These are phyloP conservation scores for Drosophila gunungcola DNA, from an alignment of 1,140 invertebrate genomes.

Conservation along the genomic window DNA sequence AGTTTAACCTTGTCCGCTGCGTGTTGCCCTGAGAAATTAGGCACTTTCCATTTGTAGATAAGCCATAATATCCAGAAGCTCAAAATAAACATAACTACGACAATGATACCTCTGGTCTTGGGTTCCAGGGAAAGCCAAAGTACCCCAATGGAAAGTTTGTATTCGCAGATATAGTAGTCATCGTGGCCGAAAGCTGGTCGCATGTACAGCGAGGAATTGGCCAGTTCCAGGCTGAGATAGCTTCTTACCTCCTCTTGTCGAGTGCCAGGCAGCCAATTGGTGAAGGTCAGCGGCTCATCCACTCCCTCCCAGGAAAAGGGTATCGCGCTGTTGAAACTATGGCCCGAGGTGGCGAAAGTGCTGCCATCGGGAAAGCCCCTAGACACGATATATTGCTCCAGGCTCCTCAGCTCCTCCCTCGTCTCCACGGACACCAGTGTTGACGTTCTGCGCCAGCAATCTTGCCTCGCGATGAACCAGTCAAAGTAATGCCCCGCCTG, in stretches of 20 bases:
- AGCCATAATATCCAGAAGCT: not conserved
- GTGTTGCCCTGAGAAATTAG: not conserved
- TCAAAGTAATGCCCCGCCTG: conserved; percentile 7
- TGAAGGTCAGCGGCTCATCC: conserved; percentile 7
- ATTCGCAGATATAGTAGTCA: conserved; percentile 54
- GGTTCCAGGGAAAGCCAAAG: not conserved
- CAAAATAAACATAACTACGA: not conserved
- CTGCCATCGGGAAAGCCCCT: conserved; percentile 42
- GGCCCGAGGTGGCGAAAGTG: conserved; percentile 53
- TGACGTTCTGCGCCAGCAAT: conserved; percentile 16
- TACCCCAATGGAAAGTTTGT: not conserved
- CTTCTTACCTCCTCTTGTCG: not conserved
- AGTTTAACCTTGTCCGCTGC: not conserved
- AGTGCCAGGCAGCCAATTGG: conserved; percentile 33
- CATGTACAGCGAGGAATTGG: conserved; percentile 42
- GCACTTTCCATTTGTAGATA: not conserved
- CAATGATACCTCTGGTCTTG: not conserved
- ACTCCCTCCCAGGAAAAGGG: conserved; percentile 32
- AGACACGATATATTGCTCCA: conserved; percentile 26
- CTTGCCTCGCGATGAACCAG: conserved; percentile 42
- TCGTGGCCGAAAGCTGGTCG: conserved; percentile 24
- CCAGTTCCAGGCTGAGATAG: conserved; percentile 36
- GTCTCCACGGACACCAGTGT: conserved; percentile 32
- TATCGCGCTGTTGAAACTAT: conserved; percentile 14
- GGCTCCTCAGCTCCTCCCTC: not conserved